Percentiles rank a stretch among this genome's conserved stretches.
phyloP scores from a whole-genome alignment of 2,888 invertebrate species.

The Pomacea canaliculata region DNA sequence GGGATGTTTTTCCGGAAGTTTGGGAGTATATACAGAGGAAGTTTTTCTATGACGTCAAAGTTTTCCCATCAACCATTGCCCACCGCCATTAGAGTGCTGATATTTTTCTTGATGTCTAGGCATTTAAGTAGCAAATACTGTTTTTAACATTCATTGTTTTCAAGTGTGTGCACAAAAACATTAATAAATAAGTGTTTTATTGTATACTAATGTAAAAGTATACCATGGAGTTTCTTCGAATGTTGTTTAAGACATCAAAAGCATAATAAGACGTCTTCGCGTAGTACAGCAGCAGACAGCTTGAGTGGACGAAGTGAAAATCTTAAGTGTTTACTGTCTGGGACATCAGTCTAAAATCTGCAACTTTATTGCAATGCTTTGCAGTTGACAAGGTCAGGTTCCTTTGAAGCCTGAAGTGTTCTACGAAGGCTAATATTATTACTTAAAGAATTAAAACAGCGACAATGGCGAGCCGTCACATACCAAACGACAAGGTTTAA shows the following conservation, averaged over 20 bases:
- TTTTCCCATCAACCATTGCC: constrained; percentile 33
- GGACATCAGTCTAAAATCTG: constrained; percentile 8
- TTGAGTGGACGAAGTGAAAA: constrained; percentile 6
- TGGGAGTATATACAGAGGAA: constrained; percentile 19
- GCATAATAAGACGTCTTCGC: constrained; percentile 19
- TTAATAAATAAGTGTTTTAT: too few species aligned
- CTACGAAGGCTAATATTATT: neutral
- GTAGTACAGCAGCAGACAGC: constrained; percentile 23
- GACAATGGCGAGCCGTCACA: constrained; percentile 39
- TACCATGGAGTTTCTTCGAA: too few species aligned
- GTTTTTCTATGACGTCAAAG: constrained; percentile 28
- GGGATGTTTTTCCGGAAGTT: constrained; percentile 5
- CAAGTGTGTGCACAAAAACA: too few species aligned
- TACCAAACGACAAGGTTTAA: constrained; percentile 39
- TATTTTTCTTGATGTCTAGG: constrained; percentile 4
- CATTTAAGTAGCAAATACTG: too few species aligned
- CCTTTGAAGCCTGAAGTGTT: neutral
- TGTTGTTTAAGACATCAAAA: too few species aligned
- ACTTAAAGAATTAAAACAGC: too few species aligned
- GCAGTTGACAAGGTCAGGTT: constrained; percentile 18
- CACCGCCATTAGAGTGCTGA: constrained; percentile 31
- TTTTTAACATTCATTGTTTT: too few species aligned
- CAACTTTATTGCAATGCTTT: constrained; percentile 16
- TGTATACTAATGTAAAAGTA: too few species aligned
- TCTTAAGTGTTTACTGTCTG: constrained; percentile 11